phyloP scores from a whole-genome alignment of 2,797 vertebrate species.

The Notolabrus celidotus region DNA sequence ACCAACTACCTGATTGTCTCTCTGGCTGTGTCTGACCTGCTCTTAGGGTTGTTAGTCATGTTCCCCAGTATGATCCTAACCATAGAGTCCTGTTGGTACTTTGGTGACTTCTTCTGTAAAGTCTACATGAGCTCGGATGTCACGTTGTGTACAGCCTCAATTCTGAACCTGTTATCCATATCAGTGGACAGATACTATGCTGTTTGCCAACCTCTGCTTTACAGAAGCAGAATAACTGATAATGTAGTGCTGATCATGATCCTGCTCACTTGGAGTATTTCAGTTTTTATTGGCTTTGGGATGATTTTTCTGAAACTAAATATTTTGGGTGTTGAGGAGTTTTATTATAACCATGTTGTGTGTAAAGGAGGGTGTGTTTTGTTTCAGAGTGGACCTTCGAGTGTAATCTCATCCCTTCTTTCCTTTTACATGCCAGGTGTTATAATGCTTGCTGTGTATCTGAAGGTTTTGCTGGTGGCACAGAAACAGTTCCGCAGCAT shows the following conservation, averaged over 20 bases:
- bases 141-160: conserved; percentile 44
- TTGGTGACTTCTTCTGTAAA: conserved; percentile 46
- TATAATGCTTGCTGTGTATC: conserved; percentile 48
- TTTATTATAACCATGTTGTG: conserved; percentile 32
- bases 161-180: conserved; percentile 48
- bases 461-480: conserved; percentile 53
- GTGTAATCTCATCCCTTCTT: conserved; percentile 22
- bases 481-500: conserved; percentile 31
- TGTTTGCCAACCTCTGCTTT: conserved; percentile 47
- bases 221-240: conserved; percentile 38
- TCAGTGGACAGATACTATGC: conserved; percentile 53
- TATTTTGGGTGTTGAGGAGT: conserved; percentile 39
- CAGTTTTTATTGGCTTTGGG: conserved; percentile 44
- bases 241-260: conserved; percentile 31
- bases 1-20: conserved; percentile 52
- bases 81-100: conserved; percentile 50
- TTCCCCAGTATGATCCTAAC: conserved; percentile 27
- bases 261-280: conserved; percentile 44
- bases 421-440: conserved; percentile 56
- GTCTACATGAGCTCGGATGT: conserved; percentile 37
- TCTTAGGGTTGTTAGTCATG: conserved; percentile 10
- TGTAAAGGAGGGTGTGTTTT: conserved; percentile 49
- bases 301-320: conserved; percentile 44
- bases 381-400: conserved; percentile 32
- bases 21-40: conserved; percentile 39